A percentile compares a stretch with the other conserved stretches of the same genome.
Evolutionary conservation across 2,797 vertebrate species (phyloP).

Genomic region (Silurus aristotelis): DNA sequence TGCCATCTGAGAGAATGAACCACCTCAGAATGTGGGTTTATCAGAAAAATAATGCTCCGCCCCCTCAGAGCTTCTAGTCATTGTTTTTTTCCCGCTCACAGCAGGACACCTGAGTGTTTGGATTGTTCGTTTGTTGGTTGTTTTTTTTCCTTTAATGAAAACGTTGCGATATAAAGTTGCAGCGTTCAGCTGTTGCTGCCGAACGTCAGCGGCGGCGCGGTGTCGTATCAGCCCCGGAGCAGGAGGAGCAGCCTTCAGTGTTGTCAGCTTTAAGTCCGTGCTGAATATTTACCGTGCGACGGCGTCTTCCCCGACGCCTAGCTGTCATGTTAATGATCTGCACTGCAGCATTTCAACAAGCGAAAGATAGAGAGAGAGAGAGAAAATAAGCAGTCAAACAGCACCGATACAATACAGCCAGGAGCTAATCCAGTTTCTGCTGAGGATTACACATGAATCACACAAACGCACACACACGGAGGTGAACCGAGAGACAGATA

Average conservation of each 20-base stretch:
- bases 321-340: slow-evolving; percentile 47
- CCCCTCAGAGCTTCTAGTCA: too few relatives aligned
- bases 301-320: slow-evolving; percentile 1
- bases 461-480: slow-evolving; percentile 10
- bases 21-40: background rate
- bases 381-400: slow-evolving; percentile 10
- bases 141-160: background rate
- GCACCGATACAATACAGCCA: slow-evolving; percentile 41
- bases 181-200: background rate
- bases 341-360: slow-evolving; percentile 10
- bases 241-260: slow-evolving; percentile 37
- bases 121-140: too few relatives aligned
- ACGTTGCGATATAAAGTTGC: background rate
- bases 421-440: slow-evolving; percentile 43
- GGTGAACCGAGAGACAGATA: slow-evolving; percentile 1
- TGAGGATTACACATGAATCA: slow-evolving; percentile 32
- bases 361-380: background rate
- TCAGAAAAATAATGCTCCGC: too few relatives aligned
- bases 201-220: background rate
- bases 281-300: slow-evolving; percentile 31
- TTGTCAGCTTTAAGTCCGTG: slow-evolving; percentile 32
- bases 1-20: too few relatives aligned
- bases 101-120: too few relatives aligned
- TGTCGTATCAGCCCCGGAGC: slow-evolving; percentile 34
- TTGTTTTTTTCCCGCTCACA: too few relatives aligned